These are phyloP conservation scores for Pardalotus punctatus DNA, from an alignment of 2,113 vertebrate genomes.

Conservation along the genomic window DNA sequence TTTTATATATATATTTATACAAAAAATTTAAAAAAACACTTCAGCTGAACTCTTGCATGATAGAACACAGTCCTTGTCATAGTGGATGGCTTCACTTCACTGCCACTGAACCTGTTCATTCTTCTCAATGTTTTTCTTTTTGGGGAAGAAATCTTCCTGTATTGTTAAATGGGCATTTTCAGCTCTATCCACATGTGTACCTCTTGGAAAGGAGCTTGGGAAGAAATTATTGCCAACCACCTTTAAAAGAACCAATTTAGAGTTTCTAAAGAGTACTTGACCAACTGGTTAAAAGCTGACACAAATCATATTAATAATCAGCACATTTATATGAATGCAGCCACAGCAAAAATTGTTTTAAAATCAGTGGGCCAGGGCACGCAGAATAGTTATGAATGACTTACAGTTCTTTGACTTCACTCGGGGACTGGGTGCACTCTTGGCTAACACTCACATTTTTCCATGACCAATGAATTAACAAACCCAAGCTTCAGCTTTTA, in stretches of 20 bases:
- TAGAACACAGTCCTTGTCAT: background rate
- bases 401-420: constrained; percentile 7
- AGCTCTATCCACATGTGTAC: background rate
- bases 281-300: background rate
- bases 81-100: background rate
- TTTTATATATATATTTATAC: background rate
- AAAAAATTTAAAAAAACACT: background rate
- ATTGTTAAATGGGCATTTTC: background rate
- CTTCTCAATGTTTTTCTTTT: background rate
- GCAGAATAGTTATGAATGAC: background rate
- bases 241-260: background rate
- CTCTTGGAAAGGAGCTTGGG: background rate
- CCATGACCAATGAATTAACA: constrained; percentile 8
- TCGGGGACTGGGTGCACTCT: background rate
- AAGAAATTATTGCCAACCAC: background rate
- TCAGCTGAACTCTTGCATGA: background rate
- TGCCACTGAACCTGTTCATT: background rate
- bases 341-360: constrained; percentile 8
- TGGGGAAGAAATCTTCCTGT: background rate
- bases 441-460: background rate
- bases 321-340: background rate
- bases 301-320: constrained; percentile 14
- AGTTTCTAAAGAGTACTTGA: background rate
- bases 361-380: background rate
- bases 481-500: background rate